phyloP scores from a whole-genome alignment of 2,888 invertebrate species.

The Phymatocera aterrima region DNA sequence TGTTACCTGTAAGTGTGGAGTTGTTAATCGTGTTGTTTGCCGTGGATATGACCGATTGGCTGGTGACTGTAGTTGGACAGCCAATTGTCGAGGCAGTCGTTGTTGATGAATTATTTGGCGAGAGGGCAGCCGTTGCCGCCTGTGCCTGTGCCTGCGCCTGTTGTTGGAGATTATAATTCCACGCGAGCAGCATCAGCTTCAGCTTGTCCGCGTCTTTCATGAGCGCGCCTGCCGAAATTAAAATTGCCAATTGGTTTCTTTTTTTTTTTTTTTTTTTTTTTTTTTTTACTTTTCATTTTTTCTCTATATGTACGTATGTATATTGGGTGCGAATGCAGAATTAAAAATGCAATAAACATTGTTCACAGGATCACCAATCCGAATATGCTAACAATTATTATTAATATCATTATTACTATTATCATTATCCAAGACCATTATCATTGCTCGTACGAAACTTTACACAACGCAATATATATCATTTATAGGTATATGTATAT shows the following conservation, averaged over 20 bases:
- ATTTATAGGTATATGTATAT: too few relatives aligned
- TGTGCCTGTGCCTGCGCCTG: conserved; percentile 70
- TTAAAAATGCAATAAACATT: conserved; percentile 14
- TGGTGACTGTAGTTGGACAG: conserved; percentile 68
- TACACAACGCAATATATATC: too few relatives aligned
- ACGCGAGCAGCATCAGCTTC: conserved; percentile 91
- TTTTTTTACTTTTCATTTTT: neutral
- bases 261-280: neutral
- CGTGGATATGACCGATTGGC: conserved; percentile 72
- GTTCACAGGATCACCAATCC: neutral
- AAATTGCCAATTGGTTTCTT: conserved; percentile 52
- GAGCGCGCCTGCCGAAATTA: conserved; percentile 75
- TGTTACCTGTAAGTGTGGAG: conserved; percentile 73
- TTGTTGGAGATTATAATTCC: conserved; percentile 89
- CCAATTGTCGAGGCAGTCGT: conserved; percentile 69
- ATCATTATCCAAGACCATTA: neutral
- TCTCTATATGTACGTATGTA: too few relatives aligned
- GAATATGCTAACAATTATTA: neutral
- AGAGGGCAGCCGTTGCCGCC: conserved; percentile 68
- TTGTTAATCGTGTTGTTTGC: conserved; percentile 74
- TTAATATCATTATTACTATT: neutral
- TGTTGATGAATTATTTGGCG: conserved; percentile 71
- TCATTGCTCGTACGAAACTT: conserved; percentile 38
- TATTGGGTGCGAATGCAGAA: too few relatives aligned
- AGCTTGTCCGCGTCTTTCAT: conserved; percentile 92